Evolutionary conservation across 2,888 invertebrate species (phyloP), one percentile per base, ranked within the genome.

Genomic region (Heliconius ismenius): DNA sequence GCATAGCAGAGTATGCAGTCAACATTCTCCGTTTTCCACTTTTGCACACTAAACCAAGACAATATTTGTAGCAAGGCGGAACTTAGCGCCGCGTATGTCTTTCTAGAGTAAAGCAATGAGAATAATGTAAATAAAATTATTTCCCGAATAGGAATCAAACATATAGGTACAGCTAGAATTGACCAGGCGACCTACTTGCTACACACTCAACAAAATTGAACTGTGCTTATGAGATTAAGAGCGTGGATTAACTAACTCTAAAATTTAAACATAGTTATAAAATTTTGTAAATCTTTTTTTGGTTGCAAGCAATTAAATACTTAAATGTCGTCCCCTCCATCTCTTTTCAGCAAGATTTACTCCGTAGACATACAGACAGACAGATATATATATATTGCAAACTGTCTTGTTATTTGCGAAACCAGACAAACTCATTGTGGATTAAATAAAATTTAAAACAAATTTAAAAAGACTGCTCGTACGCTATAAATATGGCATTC

Each of bases 391-490:
- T 89, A 87, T 87, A 87, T 87, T 82, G 84, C 73, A 77, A 77
- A 72, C 70, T 75, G 85, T 83, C 82, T 87, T 87, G 83, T 86
- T 87, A 84, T 87, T 85, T 85, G 81, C 67, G 65, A 49, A 83
- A 81, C 78, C 79, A 82, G 76, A 76, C 78, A 76, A 79, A 76
- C 75, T 69, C 74, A 64, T 58, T 65, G 65, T 85, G 84, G 78
- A 65, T 82, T 84, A 86, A 85, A 84, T 90, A 86, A 89, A 88
- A 86, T 80, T 83, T 82, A 78, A 82, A 83, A 86, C 87, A 89
- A 88, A 88, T 86, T 87, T 86, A 85, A 82, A 86, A 83, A 84
- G 83, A 83, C 80, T 82, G 82, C 78, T 77, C 80, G 82, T 76
- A 80, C 82, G 83, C 85, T 83, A 82, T 81, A 78, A 74, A 80